Evolutionary conservation across 2,888 invertebrate species (phyloP), one percentile per base, ranked within the genome.

Genomic region (Callinectes sapidus): DNA sequence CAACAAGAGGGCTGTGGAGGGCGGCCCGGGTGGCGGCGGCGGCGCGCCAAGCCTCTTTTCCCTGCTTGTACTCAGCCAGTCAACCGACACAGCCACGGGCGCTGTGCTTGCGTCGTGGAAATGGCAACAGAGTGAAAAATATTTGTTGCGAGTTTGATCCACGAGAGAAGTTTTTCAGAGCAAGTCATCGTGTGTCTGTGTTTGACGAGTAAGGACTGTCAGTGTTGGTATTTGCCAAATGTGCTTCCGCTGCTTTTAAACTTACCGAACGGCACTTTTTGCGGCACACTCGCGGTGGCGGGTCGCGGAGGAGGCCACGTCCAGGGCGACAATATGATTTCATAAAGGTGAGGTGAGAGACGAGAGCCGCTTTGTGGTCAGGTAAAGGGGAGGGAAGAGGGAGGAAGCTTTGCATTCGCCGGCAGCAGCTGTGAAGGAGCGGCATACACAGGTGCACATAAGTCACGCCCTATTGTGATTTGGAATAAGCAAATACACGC

Each of bases 371-470:
- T 81, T 81, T 81, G 81, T 81, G 81, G 35, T 16, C 35, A 35
- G 35, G 35, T 81, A 81, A 81, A 81, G 81, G 81, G 81, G 81
- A 81, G 35, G 81, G 81, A 13, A 81, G 35, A 71, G 71, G 81
- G 81, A 81, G 81, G 81, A 81, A 32, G 35, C 35, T 81, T 81
- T 32, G 14, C 81, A 35, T 81, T 35, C 81, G 2, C 16, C 13
- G 2, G 32, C 13, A 35, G 3, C 81, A 35, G 16, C 32, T 81
- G 71, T 81, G 35, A 35, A 32, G 81, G 35, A 35, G 35, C 81
- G 16, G 35, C 35, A 81, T 8, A 18, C 32, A 35, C 32, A 35
- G 13, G 32, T 32, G 16, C 14, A 81, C 35, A 16, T 81, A 35
- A 81, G 81, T 35, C 81, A 81, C 16, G 16, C 35, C 32, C 81